Evolutionary conservation across 2,113 vertebrate genomes (phyloP), one percentile per base, ranked within the genome.

Genomic region (Galbula dea): DNA sequence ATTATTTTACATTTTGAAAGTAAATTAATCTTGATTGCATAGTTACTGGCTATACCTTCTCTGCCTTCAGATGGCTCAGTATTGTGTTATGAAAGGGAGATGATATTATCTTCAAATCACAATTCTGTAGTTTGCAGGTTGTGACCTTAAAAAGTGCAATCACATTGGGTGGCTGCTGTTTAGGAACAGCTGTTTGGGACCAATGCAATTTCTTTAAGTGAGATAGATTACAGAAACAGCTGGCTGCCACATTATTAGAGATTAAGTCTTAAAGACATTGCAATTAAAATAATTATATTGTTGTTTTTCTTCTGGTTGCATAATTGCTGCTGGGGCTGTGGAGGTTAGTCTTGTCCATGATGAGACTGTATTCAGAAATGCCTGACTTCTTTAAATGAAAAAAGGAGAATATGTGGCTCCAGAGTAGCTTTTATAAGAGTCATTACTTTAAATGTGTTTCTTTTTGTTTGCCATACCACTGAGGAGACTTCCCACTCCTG

Each of bases 181-280:
- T 67, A 57, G 58, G 84, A 94, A 68, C 94, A 96, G 91, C 91
- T 96, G 93, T 91, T 95, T 86, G 82, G 3, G 3, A 96, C 85
- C 82, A 94, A n/a, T 95, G 94, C 82, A 77, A 91, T 96, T 96
- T 93, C 87, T 95, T 95, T 91, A 94, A 96, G 91, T 91, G 96
- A 92, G 82, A 94, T 78, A 94, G 87, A 96, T 86, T 89, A 48
- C 52, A 78, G 69, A 91, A 95, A 86, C 94, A 96, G 82, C 96
- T 96, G 94, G 79, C 94, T 94, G 88, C 91, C 75, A 58, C 72
- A 67, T 96, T 95, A 95, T 93, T 95, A 96, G 87, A 89, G 87
- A 95, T 95, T 93, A 95, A 83, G 65, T 95, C 82, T 93, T 96
- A 93, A 95, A 95, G 85, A 86, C 66, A 71, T 55, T 86, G 82